Percentiles rank a stretch among this genome's conserved stretches.
These are phyloP conservation scores for Ophioninae sp. DNA, from an alignment of 2,888 invertebrate genomes.

Conservation along the genomic window DNA sequence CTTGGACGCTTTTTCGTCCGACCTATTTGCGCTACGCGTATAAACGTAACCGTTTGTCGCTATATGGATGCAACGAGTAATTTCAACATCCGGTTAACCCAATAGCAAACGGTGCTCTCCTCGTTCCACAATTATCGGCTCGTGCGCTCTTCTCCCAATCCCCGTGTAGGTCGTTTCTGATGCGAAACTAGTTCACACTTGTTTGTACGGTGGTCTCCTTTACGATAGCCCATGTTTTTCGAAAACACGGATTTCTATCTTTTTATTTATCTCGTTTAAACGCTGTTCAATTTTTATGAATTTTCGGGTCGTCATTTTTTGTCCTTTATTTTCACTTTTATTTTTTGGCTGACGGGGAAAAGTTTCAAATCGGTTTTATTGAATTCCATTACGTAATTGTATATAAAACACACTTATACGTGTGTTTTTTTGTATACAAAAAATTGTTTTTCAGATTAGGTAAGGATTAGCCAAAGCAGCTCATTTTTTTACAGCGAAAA, in stretches of 20 bases:
- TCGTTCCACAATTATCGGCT: slow-evolving; percentile 29
- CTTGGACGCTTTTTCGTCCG: background rate
- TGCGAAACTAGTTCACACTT: slow-evolving; percentile 11
- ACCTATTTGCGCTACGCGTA: background rate
- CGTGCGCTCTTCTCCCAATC: background rate
- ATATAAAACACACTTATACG: no score
- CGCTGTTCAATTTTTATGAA: no score
- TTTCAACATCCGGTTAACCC: slow-evolving; percentile 14
- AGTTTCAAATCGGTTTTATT: no score
- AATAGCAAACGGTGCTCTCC: slow-evolving; percentile 1
- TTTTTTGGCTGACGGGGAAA: no score
- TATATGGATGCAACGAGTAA: slow-evolving; percentile 10
- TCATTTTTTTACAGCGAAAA: no score
- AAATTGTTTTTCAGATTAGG: no score
- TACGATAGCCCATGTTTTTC: background rate
- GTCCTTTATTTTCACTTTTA: no score
- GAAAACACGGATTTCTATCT: background rate
- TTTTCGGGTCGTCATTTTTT: no score
- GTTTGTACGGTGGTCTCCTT: background rate
- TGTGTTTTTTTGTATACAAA: no score
- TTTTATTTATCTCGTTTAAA: background rate
- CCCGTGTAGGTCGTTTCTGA: background rate
- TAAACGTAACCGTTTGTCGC: slow-evolving; percentile 34
- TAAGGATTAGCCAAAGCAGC: no score
- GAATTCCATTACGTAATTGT: no score